Evolutionary conservation across 2,888 invertebrate genomes (phyloP), one percentile per base, ranked within the genome.

Genomic region (Himalopsyche japonica): DNA sequence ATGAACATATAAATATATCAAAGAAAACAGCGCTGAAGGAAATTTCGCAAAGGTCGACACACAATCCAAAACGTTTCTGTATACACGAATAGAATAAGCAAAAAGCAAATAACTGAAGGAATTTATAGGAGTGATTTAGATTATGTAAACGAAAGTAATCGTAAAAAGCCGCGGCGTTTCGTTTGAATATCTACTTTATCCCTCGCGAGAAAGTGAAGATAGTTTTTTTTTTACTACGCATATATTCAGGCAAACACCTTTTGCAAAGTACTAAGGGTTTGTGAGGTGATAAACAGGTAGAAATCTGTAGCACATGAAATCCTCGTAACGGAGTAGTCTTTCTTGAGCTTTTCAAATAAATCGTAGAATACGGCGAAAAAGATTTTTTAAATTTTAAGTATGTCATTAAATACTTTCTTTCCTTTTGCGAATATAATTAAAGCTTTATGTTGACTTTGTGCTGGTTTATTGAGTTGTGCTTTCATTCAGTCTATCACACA

Each of bases 41-140:
- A 20, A 57, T 57, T 57, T 57, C 7, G 57, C 57, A 57, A 57
- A 57, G 57, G 57, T 57, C 57, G 57, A 57, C 57, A 57, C 24
- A 57, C 57, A 57, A 57, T 57, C 57, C 57, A 24, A 57, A 49
- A 20, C 34, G 76, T 76, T 18, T 43, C 34, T 27, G 76, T 7
- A 34, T 37, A 78, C 43, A 78, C 24, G 43, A n/a, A 82, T 57
- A 49, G 49, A 82, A 82, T 82, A 82, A 79, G 70, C 82, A 57
- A 78, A 70, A 30, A 43, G 82, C 37, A 79, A 82, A 82, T 82
- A 79, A 43, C 27, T 20, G 64, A 18, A 30, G 34, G 43, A 70
- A 78, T 82, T 82, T 82, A 82, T 64, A 79, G 30, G 57, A 79
- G 82, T 79, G 82, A 79, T 82, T 82, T 82, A 82, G 82, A 82